Percentiles rank a stretch among this genome's conserved stretches.
phyloP scores from a whole-genome alignment of 1,140 invertebrate species.

The Drosophila equinoxialis region DNA sequence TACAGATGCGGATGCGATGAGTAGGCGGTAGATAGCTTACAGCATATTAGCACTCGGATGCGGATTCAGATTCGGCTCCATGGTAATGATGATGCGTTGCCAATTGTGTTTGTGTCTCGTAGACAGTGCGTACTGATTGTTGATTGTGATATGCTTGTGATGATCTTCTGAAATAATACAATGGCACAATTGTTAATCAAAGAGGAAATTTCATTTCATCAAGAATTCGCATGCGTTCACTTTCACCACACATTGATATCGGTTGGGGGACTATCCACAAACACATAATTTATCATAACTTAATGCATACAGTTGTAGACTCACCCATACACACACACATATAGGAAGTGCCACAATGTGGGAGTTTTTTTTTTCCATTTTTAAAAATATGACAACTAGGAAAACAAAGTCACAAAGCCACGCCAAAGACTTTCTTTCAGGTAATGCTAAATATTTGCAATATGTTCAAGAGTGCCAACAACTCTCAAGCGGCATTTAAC shows the following conservation, averaged over 20 bases:
- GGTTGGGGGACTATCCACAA: conserved; percentile 9
- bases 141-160: conserved; percentile 6
- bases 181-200: conserved; percentile 59
- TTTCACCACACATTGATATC: conserved; percentile 46
- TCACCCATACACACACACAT: conserved; percentile 35
- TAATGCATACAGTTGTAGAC: conserved; percentile 22
- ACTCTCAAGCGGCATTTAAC: conserved; percentile 34
- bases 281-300: conserved; percentile 75
- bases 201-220: conserved; percentile 62
- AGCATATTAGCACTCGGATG: conserved; percentile 56
- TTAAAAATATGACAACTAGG: conserved; percentile 64
- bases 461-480: conserved; percentile 14
- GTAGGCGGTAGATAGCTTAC: conserved; percentile 55
- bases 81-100: conserved; percentile 24
- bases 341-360: conserved; percentile 55
- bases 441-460: conserved; percentile 21
- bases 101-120: conserved; percentile 4
- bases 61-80: conserved; percentile 47
- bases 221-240: conserved; percentile 66
- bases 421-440: conserved; percentile 34
- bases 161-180: conserved; percentile 43
- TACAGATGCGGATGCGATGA: conserved; percentile 56
- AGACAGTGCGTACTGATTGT: conserved; percentile 12
- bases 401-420: conserved; percentile 42
- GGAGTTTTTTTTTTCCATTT: conserved; percentile 54